These are phyloP conservation scores for Hoplostethus mediterraneus DNA, from an alignment of 2,797 vertebrate genomes.

Conservation along the genomic window DNA sequence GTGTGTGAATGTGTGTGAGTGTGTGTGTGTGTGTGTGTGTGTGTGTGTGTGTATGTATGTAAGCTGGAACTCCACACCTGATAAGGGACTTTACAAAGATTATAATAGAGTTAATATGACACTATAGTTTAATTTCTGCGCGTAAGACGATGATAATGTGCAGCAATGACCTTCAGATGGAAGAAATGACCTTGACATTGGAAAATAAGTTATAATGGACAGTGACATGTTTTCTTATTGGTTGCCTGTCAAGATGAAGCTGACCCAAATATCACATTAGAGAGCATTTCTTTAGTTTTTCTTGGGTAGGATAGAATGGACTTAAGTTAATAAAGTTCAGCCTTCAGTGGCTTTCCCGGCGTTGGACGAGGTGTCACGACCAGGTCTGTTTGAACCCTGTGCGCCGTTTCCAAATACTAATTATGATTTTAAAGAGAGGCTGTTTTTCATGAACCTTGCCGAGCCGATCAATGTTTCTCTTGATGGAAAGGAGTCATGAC, in stretches of 20 bases:
- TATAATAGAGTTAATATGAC: constrained; percentile 36
- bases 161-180: constrained; percentile 65
- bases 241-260: neutral
- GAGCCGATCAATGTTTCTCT: constrained; percentile 53
- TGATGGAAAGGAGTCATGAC: constrained; percentile 43
- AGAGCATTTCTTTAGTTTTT: neutral
- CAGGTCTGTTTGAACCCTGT: constrained; percentile 43
- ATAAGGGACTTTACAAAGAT: constrained; percentile 40
- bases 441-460: constrained; percentile 54
- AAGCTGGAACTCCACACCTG: constrained; percentile 47
- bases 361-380: neutral
- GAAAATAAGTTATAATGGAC: neutral
- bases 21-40: constrained; percentile 28
- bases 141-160: constrained; percentile 31
- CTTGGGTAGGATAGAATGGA: neutral
- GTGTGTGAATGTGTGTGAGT: constrained; percentile 27
- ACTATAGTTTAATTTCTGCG: constrained; percentile 20
- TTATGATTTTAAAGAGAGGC: constrained; percentile 66
- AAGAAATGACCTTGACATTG: neutral
- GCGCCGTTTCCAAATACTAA: constrained; percentile 50
- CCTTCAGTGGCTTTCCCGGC: constrained; percentile 2
- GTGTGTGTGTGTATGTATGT: neutral
- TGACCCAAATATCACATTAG: neutral
- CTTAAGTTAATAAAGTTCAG: neutral
- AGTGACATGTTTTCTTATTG: neutral